Conservation (phyloP, 2,113 vertebrate genomes). For the Nycticebus coucang region DNA sequence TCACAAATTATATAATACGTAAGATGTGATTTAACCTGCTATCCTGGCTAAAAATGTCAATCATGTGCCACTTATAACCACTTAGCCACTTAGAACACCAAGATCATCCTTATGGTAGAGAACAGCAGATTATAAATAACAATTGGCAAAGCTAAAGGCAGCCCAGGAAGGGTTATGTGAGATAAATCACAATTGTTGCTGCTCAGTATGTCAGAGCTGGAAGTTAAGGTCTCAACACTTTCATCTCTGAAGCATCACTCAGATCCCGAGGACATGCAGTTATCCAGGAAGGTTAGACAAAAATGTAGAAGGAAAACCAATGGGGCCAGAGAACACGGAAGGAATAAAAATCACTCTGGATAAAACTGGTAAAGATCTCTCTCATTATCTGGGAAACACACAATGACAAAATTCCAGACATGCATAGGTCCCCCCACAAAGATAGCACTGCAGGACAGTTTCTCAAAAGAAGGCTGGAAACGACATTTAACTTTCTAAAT, state of each 20-base stretch:
- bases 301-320: neutral
- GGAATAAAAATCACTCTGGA: neutral
- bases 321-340: neutral
- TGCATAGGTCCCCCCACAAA: conserved; percentile 8
- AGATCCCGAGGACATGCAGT: neutral
- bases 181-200: neutral
- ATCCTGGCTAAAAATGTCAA: neutral
- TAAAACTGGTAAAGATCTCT: neutral
- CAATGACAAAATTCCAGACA: neutral
- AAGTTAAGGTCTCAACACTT: neutral
- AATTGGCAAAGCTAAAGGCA: neutral
- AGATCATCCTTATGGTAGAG: neutral
- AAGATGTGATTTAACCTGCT: conserved; percentile 10
- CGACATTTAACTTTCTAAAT: conserved; percentile 28
- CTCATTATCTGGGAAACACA: neutral
- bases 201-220: neutral
- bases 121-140: conserved; percentile 2
- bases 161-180: neutral
- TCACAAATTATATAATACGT: neutral
- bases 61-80: neutral
- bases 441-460: neutral
- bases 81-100: neutral
- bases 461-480: neutral
- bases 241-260: neutral
- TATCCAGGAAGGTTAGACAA: neutral